These are phyloP conservation scores for Crocuta crocuta DNA, from an alignment of 2,113 vertebrate genomes.

Conservation along the genomic window DNA sequence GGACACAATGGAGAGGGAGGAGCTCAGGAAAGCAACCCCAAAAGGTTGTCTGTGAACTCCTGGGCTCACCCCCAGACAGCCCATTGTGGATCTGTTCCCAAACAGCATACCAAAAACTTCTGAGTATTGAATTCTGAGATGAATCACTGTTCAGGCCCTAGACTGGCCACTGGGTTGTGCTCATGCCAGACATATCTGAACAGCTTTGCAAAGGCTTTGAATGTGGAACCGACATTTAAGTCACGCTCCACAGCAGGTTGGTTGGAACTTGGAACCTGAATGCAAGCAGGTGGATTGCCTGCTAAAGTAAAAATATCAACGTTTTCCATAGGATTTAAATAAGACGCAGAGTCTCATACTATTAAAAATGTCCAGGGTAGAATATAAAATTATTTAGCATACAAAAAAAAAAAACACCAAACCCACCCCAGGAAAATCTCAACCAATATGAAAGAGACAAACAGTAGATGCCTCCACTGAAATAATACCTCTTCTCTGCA, in stretches of 20 bases:
- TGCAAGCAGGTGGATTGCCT: not conserved
- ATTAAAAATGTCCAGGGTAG: not conserved
- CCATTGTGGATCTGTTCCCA: not conserved
- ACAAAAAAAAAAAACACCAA: not conserved
- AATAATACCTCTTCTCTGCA: not conserved
- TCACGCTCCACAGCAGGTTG: not conserved
- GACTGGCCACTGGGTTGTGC: not conserved
- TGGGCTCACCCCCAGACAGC: not conserved
- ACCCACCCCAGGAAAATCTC: not conserved
- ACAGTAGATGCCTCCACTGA: not conserved
- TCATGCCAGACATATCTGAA: not conserved
- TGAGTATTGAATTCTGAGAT: not conserved
- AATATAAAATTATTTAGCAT: not conserved
- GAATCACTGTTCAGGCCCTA: not conserved
- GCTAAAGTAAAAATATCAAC: conserved; percentile 16
- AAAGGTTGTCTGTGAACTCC: not conserved
- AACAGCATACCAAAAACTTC: not conserved
- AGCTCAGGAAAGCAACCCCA: not conserved
- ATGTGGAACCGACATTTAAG: not conserved
- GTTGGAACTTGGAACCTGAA: not conserved
- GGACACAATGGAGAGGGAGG: not conserved
- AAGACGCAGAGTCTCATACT: not conserved
- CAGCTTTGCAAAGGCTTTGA: not conserved
- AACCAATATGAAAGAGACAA: not conserved
- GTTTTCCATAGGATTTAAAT: not conserved